Evolutionary conservation across 2,888 invertebrate species (phyloP).

Genomic region (Chrysina gloriosa): DNA sequence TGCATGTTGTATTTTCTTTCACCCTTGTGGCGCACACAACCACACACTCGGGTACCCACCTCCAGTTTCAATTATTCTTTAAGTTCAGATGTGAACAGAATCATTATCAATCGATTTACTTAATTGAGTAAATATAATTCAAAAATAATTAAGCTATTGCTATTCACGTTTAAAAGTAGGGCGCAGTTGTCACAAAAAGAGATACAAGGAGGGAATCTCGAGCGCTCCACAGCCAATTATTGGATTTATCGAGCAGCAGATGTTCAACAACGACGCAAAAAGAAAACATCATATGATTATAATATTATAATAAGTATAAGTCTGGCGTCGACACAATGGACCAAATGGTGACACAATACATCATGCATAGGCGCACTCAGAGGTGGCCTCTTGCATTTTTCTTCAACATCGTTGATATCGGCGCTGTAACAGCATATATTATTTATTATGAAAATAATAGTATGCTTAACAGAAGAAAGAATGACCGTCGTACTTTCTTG

Average conservation of each 20-base stretch:
- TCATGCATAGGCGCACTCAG: too few species aligned
- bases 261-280: conserved; percentile 35
- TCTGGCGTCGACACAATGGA: conserved; percentile 48
- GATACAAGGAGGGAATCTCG: background rate
- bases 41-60: too few species aligned
- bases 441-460: conserved; percentile 48
- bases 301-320: conserved; percentile 49
- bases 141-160: background rate
- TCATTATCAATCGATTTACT: too few species aligned
- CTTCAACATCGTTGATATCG: conserved; percentile 46
- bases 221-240: conserved; percentile 10
- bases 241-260: conserved; percentile 2
- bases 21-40: too few species aligned
- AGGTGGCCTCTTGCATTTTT: too few species aligned
- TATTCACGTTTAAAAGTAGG: background rate
- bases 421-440: background rate
- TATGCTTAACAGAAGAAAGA: conserved; percentile 45
- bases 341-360: too few species aligned
- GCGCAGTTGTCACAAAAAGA: background rate
- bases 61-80: too few species aligned
- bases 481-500: conserved; percentile 42
- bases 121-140: too few species aligned
- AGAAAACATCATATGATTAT: conserved; percentile 48
- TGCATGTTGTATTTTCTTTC: too few species aligned
- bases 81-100: too few species aligned